Evolutionary conservation across 2,113 vertebrate genomes (phyloP), one percentile per base, ranked within the genome.

Genomic region (Thinocorus orbignyianus): DNA sequence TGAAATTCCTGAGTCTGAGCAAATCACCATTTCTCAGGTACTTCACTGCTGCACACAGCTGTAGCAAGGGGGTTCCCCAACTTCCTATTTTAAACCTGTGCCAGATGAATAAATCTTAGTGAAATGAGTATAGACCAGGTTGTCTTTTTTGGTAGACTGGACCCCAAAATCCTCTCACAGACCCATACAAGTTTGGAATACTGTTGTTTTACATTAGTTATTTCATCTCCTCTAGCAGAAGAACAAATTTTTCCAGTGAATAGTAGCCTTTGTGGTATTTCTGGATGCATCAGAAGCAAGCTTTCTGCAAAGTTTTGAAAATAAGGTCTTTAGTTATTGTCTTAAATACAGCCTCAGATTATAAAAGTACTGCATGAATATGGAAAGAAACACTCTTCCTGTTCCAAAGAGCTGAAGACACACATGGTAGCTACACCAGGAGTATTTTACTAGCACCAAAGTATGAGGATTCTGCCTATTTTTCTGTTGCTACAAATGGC

Each of bases 11-110:
- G 20, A 77, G 57, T 10, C 10, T 74, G 49, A 73, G 41, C 17
- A 76, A 69, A 58, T 52, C 0, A 0, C 19, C 3, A 4, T 70
- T 66, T 94, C 44, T 88, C 4, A 1, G 2, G 6, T 71, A 28
- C 54, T 86, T 70, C 11, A 18, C 12, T 77, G 25, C 39, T 70
- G 28, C 54, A 65, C 14, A 12, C 4, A n/a, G 11, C 14, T 79
- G 12, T 24, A 68, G 42, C 26, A 71, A 79, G 7, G 10, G 10
- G 2, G 4, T 62, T 91, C 19, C 9, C 11, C 18, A 60, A 13
- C 33, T 73, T 52, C 39, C 51, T 66, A 23, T 48, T 82, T 77
- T 46, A 55, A 48, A 31, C 4, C 15, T 44, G 5, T 86, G 7
- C 3, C 12, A 46, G 31, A 39, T 25, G 13, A 87, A 92, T 41